These are phyloP conservation scores for Latrodectus geometricus DNA, from an alignment of 1,140 invertebrate genomes.

Conservation along the genomic window DNA sequence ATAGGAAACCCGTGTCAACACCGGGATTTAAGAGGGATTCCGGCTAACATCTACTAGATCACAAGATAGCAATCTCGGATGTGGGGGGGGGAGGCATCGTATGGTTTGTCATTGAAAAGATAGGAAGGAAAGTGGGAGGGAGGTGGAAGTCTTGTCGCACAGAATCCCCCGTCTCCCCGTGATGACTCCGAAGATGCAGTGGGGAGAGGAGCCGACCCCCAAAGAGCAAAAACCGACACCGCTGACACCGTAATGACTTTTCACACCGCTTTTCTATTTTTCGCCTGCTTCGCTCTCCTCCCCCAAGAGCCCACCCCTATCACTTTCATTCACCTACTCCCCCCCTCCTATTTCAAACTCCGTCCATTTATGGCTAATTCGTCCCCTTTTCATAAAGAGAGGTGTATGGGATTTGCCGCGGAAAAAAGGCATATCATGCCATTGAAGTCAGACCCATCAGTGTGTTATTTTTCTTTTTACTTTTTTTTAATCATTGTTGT, in stretches of 20 bases:
- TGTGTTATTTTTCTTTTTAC: not conserved
- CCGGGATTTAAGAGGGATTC: too few relatives aligned
- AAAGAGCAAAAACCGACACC: slow-evolving; percentile 52
- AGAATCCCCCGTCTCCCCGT: not conserved
- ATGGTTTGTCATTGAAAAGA: not conserved
- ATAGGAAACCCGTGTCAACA: too few relatives aligned
- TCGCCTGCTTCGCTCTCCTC: slow-evolving; percentile 19
- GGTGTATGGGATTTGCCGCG: not conserved
- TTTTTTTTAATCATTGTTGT: not conserved
- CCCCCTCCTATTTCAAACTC: not conserved
- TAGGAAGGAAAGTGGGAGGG: not conserved
- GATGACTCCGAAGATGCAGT: not conserved
- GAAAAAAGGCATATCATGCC: not conserved
- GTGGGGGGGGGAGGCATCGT: not conserved
- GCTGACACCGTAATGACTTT: slow-evolving; percentile 57
- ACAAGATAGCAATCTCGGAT: slow-evolving; percentile 26
- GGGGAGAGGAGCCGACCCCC: slow-evolving; percentile 19
- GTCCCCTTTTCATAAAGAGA: slow-evolving; percentile 10
- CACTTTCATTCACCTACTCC: slow-evolving; percentile 6
- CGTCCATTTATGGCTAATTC: slow-evolving; percentile 56
- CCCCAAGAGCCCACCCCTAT: slow-evolving; percentile 10
- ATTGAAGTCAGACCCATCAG: not conserved
- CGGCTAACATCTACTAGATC: too few relatives aligned
- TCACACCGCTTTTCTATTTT: slow-evolving; percentile 51
- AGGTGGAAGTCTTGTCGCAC: not conserved